Base-by-base conservation (phyloP, 2,113 vertebrate species). In the Hippocampus barbouri region DNA sequence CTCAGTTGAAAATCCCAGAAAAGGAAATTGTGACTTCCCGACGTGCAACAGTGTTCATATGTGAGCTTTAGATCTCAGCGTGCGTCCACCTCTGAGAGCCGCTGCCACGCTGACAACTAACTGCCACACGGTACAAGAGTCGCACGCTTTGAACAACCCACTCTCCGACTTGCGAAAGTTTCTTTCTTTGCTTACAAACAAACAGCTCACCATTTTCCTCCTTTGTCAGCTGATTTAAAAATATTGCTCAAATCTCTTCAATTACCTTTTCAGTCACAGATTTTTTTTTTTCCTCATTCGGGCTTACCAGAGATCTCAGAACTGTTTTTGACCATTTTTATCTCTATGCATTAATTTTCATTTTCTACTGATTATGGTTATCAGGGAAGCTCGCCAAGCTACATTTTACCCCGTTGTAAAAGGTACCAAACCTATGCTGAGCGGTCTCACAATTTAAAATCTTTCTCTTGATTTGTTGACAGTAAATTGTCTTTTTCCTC, bases 101-200 rank as follows among this genome's bases (percentile, higher is more conserved):
- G 10, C 64, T 27, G 43, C 15, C 43, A 49, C 3, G 6, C 66
- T 21, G 66, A 68, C 49, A 53, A 30, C 66, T 54, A 30, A 34
- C 66, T 54, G 49, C 43, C 20, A 38, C 8, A 25, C 14, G n/a
- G 64, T 25, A 54, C 66, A 54, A 54, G 30, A 54, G 66, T 1
- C 9, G 27, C 51, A 51, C 9, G 51, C 66, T 68, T 68, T 68
- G 27, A 68, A 68, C 66, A 68, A 54, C 66, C 49, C 66, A 68
- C 51, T 54, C 27, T 14, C 49, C 12, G 51, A n/a, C 49, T 51
- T 54, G 49, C 27, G 15, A 40, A 68, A 56, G 51, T 54, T 54
- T 40, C 66, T 23, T 34, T 40, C 54, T 25, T 56, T 20, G 40
- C 21, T 47, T 25, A 47, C 21, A 38, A 54, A 40, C 66, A 68